phyloP scores from a whole-genome alignment of 2,797 vertebrate species.

The Pseudopleuronectes americanus region DNA sequence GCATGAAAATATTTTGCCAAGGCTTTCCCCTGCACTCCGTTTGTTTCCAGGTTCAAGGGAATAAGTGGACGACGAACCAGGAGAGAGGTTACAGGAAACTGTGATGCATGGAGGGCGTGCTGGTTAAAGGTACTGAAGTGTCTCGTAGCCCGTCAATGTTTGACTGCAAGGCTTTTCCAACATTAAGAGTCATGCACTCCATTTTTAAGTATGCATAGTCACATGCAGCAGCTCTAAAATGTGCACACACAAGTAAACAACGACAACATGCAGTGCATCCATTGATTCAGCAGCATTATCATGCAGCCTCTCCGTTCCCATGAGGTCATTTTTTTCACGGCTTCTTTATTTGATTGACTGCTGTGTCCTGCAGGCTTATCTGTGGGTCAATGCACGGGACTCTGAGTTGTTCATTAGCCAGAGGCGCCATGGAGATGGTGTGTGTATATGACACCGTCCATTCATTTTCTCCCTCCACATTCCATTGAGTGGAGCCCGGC shows the following conservation, averaged over 20 bases:
- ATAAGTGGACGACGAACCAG: slow-evolving; percentile 44
- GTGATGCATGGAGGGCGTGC: slow-evolving; percentile 3
- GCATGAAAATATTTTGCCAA: slow-evolving; percentile 44
- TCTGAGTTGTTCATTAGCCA: slow-evolving; percentile 71
- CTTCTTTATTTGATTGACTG: slow-evolving; percentile 42
- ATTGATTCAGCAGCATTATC: slow-evolving; percentile 10
- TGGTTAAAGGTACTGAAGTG: slow-evolving; percentile 6
- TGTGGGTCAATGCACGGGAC: slow-evolving; percentile 65
- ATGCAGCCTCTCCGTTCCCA: slow-evolving; percentile 18
- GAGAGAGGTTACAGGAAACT: slow-evolving; percentile 7
- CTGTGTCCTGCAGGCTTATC: slow-evolving; percentile 61
- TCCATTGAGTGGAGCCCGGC: slow-evolving; percentile 33
- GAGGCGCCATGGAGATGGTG: slow-evolving; percentile 48
- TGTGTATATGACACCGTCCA: slow-evolving; percentile 57
- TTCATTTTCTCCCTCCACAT: slow-evolving; percentile 38
- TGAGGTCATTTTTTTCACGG: slow-evolving; percentile 9
- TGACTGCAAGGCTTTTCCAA: slow-evolving; percentile 10
- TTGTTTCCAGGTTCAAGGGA: slow-evolving; percentile 51
- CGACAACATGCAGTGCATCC: slow-evolving; percentile 3
- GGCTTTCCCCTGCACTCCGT: slow-evolving; percentile 11
- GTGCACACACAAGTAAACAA: slow-evolving; percentile 12
- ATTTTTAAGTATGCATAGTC: not conserved
- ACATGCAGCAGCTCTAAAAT: not conserved
- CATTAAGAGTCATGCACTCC: not conserved
- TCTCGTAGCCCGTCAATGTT: slow-evolving; percentile 38